phyloP scores from a whole-genome alignment of 35 echinoderm and acorn worm species.

The Heliocidaris tuberculata region DNA sequence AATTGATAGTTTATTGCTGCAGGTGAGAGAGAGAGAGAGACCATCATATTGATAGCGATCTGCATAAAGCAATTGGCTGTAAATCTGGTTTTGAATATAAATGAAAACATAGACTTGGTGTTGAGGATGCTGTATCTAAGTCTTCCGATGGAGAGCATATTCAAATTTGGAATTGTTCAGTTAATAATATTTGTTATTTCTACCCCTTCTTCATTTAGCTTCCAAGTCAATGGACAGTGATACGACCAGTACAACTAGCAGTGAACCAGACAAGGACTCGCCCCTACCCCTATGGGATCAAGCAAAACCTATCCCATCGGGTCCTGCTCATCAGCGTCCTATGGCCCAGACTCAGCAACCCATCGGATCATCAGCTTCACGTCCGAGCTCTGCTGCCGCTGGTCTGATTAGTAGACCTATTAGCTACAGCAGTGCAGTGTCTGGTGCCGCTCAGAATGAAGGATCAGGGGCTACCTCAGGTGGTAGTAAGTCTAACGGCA shows the following conservation, averaged over 20 bases:
- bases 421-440: conserved; percentile 88
- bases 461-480: background rate
- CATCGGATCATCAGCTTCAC: background rate
- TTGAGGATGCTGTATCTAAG: too few relatives aligned
- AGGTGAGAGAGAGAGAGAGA: background rate
- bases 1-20: background rate
- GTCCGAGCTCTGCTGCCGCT: background rate
- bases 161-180: too few relatives aligned
- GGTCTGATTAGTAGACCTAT: conserved; percentile 56
- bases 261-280: conserved; percentile 93
- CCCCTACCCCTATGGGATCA: conserved; percentile 95
- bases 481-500: conserved; percentile 40
- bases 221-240: conserved; percentile 71
- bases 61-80: too few relatives aligned
- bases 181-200: background rate
- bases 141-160: too few relatives aligned
- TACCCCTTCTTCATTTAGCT: conserved; percentile 15
- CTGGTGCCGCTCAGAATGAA: conserved; percentile 54
- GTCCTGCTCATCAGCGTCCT: conserved; percentile 60
- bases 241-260: conserved; percentile 86
- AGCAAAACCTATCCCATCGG: conserved; percentile 74
- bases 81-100: too few relatives aligned
- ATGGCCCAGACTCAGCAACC: conserved; percentile 67
- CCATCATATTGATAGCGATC: too few relatives aligned
- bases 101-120: too few relatives aligned